These are phyloP conservation scores for Dendrolimus pini DNA, from an alignment of 2,888 invertebrate genomes.

Conservation along the genomic window DNA sequence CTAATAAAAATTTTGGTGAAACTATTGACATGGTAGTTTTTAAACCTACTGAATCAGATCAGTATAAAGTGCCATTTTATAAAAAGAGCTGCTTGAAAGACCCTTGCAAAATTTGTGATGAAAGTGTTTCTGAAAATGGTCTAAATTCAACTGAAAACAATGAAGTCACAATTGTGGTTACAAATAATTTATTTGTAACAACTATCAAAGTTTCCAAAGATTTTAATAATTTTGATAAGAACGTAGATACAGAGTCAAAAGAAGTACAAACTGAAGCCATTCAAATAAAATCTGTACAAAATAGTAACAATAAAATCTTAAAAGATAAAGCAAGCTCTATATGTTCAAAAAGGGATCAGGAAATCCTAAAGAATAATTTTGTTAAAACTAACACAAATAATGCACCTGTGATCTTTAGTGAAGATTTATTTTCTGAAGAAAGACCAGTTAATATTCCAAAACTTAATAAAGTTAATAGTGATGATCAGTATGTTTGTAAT, in stretches of 20 bases:
- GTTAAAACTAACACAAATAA: conserved; percentile 1
- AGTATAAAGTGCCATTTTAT: conserved; percentile 40
- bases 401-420: conserved; percentile 27
- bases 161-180: conserved; percentile 40
- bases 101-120: conserved; percentile 28
- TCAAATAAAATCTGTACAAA: background rate
- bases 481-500: background rate
- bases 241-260: background rate
- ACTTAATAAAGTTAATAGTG: conserved; percentile 3
- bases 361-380: background rate
- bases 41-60: background rate
- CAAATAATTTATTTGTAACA: conserved; percentile 31
- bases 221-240: conserved; percentile 12
- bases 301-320: background rate
- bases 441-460: conserved; percentile 4
- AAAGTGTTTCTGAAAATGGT: conserved; percentile 1
- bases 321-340: background rate
- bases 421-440: conserved; percentile 25
- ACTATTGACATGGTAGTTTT: background rate
- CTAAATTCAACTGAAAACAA: conserved; percentile 10
- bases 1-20: background rate
- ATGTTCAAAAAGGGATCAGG: background rate
- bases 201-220: conserved; percentile 35
- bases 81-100: conserved; percentile 38
- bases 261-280: background rate